Conservation (phyloP, 1,140 invertebrate genomes). For the Scylla paramamosain region DNA sequence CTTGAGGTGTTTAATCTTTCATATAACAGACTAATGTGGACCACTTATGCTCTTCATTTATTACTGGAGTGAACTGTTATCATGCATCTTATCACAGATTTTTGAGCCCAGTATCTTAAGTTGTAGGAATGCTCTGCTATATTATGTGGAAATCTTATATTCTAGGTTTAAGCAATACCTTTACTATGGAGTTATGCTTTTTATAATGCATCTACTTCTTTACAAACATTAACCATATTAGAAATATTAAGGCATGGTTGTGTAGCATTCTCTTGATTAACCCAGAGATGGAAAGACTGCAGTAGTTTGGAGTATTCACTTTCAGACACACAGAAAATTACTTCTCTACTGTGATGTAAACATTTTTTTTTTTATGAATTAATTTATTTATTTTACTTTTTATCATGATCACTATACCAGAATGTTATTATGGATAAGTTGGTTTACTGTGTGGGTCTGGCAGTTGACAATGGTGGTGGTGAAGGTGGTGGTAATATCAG, state of each 20-base stretch:
- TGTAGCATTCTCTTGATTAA: slow-evolving; percentile 70
- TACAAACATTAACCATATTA: slow-evolving; percentile 70
- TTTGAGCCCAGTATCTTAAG: slow-evolving; percentile 65
- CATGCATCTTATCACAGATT: slow-evolving; percentile 52
- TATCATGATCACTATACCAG: neutral
- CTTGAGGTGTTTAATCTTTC: neutral
- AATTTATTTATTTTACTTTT: neutral
- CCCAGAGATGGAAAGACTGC: slow-evolving; percentile 64
- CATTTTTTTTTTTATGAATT: neutral
- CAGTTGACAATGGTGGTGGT: slow-evolving; percentile 72
- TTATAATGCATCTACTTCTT: slow-evolving; percentile 70
- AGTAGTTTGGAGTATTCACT: slow-evolving; percentile 73
- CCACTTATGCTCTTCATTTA: neutral
- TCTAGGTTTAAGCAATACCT: slow-evolving; percentile 58
- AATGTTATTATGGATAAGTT: slow-evolving; percentile 53
- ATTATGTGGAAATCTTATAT: slow-evolving; percentile 56
- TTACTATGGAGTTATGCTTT: slow-evolving; percentile 68
- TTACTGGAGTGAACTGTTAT: neutral
- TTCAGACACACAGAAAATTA: slow-evolving; percentile 71
- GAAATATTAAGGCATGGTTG: slow-evolving; percentile 69
- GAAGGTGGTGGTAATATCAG: slow-evolving; percentile 73
- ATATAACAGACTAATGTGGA: neutral
- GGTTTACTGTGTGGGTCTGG: slow-evolving; percentile 73
- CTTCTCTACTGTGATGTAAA: slow-evolving; percentile 29
- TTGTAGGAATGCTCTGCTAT: slow-evolving; percentile 72